A percentile compares a stretch with the other conserved stretches of the same genome.
Conservation (phyloP, 2,113 vertebrate species). For the Balaeniceps rex region DNA sequence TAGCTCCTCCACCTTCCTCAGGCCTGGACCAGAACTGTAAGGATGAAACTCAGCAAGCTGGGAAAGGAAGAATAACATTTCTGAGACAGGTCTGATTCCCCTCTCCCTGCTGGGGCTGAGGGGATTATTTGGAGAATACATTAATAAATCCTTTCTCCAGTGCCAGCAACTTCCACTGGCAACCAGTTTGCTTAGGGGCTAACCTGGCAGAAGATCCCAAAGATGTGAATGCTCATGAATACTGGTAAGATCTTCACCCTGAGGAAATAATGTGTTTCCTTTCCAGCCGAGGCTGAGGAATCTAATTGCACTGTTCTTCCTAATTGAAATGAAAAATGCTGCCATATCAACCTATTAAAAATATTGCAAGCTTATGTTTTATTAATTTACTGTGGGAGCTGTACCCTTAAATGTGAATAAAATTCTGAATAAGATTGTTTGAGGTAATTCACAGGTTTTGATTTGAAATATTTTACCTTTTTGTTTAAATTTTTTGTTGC, state of each 20-base stretch:
- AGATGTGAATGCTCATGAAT: background rate
- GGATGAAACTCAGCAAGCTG: background rate
- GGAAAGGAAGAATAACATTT: background rate
- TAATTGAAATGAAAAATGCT: conserved; percentile 45
- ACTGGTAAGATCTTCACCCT: background rate
- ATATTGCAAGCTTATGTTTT: conserved; percentile 7
- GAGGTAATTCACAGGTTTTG: conserved; percentile 49
- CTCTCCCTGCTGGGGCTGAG: background rate
- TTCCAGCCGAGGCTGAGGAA: background rate
- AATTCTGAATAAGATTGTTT: background rate
- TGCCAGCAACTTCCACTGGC: background rate
- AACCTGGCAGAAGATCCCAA: background rate
- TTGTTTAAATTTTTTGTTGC: background rate
- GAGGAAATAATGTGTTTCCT: background rate
- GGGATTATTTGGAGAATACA: background rate
- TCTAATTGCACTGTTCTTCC: conserved; percentile 10
- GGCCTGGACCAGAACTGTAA: background rate
- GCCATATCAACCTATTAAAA: background rate
- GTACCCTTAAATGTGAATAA: conserved; percentile 17
- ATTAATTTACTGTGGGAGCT: conserved; percentile 25
- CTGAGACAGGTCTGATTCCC: background rate
- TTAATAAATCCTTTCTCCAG: background rate
- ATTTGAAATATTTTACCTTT: background rate
- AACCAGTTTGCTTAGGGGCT: background rate
- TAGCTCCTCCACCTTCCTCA: background rate